Base-by-base conservation (phyloP, 2,113 vertebrate species). In the Mirza zaza region DNA sequence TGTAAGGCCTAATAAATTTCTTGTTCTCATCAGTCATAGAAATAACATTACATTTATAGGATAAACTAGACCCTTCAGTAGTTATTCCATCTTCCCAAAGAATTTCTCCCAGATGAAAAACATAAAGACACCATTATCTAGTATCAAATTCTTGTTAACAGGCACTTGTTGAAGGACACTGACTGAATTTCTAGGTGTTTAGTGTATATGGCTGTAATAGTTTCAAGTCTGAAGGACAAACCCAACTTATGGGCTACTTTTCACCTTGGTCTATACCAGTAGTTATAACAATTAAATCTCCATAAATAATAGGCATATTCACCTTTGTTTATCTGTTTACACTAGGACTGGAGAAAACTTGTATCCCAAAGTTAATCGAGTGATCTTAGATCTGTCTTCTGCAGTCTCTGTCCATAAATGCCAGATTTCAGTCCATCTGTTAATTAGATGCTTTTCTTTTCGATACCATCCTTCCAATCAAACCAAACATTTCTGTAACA, bases 81-180 rank as follows among this genome's bases (percentile, higher is more conserved):
- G 65, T 79, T 85, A 88, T 87, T 88, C 59, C 3, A 45, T 85
- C 29, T 80, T 50, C 29, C 3, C 12, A 94, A 94, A 89, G 89
- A 91, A 79, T 67, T 94, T 96, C 20, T 96, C 52, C 80, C 75
- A 92, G 23, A 23, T 87, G 29, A 17, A 67, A 95, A 95, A 70
- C 25, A 73, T 32, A 83, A 93, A 82, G 68, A 90, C 3, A 67
- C 11, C n/a, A 59, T 23, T 57, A 68, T 17, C 7, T 92, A 84
- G 20, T 89, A 79, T 92, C 89, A 85, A 73, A 85, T 71, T 85
- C 48, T 48, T 70, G 77, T 18, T 55, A 63, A 59, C 25, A 87
- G 34, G 75, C 20, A 75, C 39, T 21, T 27, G 14, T 21, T 80
- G n/a, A 70, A 59, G 9, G 17, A 27, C 29, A 71, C 15, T 65